Evolutionary conservation across 92 coral and sea anemone genomes (phyloP).

Genomic region (Galaxea fascicularis): DNA sequence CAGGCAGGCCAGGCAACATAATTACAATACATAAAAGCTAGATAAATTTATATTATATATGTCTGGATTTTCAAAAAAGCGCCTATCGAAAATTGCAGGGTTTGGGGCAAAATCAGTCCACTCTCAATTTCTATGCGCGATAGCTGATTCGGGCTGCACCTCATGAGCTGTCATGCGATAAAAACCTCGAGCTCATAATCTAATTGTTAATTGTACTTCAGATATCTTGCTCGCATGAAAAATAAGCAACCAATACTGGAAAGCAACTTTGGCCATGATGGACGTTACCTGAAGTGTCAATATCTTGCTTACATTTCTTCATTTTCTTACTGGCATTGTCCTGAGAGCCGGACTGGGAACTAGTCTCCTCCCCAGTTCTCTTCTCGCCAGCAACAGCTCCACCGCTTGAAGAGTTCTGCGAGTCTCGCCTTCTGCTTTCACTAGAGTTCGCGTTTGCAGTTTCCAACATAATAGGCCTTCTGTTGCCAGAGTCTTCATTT

Average conservation of each 20-base stretch:
- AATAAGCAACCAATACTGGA: neutral
- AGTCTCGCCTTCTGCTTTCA: slow-evolving; percentile 21
- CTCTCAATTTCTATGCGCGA: too few relatives aligned
- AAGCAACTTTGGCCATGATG: neutral
- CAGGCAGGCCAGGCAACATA: too few relatives aligned
- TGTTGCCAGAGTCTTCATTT: slow-evolving; percentile 95
- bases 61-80: too few relatives aligned
- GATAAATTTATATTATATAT: too few relatives aligned
- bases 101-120: too few relatives aligned
- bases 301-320: slow-evolving; percentile 37
- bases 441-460: slow-evolving; percentile 46
- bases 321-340: slow-evolving; percentile 20
- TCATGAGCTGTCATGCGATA: too few relatives aligned
- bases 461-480: slow-evolving; percentile 96
- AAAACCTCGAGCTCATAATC: too few relatives aligned
- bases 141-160: too few relatives aligned
- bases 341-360: slow-evolving; percentile 27
- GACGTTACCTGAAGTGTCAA: slow-evolving; percentile 28
- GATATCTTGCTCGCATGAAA: too few relatives aligned
- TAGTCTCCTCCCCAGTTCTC: slow-evolving; percentile 4
- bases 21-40: too few relatives aligned
- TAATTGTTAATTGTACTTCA: too few relatives aligned
- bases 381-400: slow-evolving; percentile 22
- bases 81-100: too few relatives aligned
- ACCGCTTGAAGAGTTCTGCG: slow-evolving; percentile 24